Percentiles rank a stretch among this genome's conserved stretches.
These are phyloP conservation scores for Turdus rufiventris DNA, from an alignment of 2,113 vertebrate species.

Conservation along the genomic window DNA sequence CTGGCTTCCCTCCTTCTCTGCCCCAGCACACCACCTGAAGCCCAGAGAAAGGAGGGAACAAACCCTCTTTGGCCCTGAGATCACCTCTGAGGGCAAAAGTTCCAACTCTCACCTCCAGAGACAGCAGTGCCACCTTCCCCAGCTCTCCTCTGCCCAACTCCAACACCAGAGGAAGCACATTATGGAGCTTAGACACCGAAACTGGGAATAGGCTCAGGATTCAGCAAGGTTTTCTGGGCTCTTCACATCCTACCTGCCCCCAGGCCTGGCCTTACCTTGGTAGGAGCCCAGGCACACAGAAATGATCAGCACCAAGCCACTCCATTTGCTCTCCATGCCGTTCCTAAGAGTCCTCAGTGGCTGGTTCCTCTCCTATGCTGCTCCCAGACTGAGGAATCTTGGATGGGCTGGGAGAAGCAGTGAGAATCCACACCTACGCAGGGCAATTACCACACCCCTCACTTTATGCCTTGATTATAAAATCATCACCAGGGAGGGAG, in stretches of 20 bases:
- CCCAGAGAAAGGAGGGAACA: neutral
- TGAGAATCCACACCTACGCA: conserved; percentile 52
- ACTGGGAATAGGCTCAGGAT: neutral
- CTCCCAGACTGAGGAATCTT: conserved; percentile 55
- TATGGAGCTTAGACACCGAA: accelerated
- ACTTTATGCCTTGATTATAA: conserved; percentile 40
- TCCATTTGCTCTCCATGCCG: conserved; percentile 58
- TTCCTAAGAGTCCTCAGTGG: conserved; percentile 4
- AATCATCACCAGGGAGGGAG: conserved; percentile 10
- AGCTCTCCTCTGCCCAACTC: neutral
- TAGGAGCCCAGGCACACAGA: conserved; percentile 62
- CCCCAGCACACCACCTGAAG: neutral
- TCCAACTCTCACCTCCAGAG: accelerated
- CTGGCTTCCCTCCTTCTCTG: accelerated
- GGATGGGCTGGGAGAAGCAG: neutral
- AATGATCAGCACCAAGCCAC: conserved; percentile 62
- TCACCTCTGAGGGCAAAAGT: neutral
- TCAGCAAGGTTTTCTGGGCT: neutral
- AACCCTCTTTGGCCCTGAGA: accelerated
- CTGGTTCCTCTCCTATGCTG: conserved; percentile 5
- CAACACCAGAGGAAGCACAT: accelerated
- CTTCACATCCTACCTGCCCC: neutral
- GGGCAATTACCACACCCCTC: conserved; percentile 61
- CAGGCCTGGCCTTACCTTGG: conserved; percentile 69
- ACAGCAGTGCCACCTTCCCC: neutral